A percentile compares a stretch with the other conserved stretches of the same genome.
phyloP scores from a whole-genome alignment of 92 coral and sea anemone species.

The Epizoanthus illoricatus region DNA sequence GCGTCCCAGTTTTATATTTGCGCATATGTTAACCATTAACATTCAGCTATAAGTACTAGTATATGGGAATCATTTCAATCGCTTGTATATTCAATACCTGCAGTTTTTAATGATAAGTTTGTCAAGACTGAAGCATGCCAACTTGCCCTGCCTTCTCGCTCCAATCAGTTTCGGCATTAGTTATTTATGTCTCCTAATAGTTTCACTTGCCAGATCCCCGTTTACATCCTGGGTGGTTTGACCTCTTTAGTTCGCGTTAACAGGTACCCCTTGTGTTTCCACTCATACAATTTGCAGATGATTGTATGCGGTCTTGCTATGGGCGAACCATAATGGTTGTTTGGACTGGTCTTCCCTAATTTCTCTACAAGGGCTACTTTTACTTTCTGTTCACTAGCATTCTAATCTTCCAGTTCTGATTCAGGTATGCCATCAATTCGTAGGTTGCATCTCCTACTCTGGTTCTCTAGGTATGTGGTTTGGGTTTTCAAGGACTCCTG shows the following conservation, averaged over 20 bases:
- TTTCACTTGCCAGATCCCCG: conserved; percentile 44
- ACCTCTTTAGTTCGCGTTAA: conserved; percentile 13
- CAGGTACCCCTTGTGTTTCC: conserved; percentile 20
- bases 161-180: conserved; percentile 16
- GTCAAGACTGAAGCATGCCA: conserved; percentile 14
- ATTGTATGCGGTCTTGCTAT: conserved; percentile 32
- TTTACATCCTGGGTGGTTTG: conserved; percentile 28
- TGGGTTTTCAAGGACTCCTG: not conserved
- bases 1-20: too few species aligned
- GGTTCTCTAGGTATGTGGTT: not conserved
- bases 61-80: too few species aligned
- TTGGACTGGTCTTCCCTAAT: not conserved
- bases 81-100: too few species aligned
- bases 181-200: conserved; percentile 35
- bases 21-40: too few species aligned
- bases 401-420: not conserved
- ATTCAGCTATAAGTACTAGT: too few species aligned
- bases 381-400: not conserved
- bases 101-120: too few species aligned
- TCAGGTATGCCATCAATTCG: conserved; percentile 12
- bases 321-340: not conserved
- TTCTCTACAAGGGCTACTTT: not conserved
- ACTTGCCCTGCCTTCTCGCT: conserved; percentile 24
- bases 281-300: conserved; percentile 44
- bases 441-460: not conserved